Conservation (phyloP, 2,888 invertebrate species). For the Microctonus brassicae region DNA sequence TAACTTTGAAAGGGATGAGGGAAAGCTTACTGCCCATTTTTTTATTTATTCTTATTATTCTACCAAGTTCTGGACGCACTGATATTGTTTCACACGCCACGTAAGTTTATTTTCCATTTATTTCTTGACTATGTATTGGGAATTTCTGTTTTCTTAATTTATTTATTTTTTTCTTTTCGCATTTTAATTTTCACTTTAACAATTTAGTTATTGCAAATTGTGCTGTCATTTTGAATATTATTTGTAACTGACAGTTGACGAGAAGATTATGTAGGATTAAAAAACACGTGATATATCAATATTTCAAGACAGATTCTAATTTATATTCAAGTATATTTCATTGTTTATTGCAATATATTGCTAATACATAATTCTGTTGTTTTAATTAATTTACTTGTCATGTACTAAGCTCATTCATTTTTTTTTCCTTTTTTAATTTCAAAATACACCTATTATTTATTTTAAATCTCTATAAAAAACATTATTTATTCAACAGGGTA, state of each 20-base stretch:
- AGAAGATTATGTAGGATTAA: conserved; percentile 10
- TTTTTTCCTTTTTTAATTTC: not conserved
- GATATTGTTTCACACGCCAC: conserved; percentile 60
- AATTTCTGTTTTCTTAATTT: not conserved
- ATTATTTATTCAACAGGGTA: conserved; percentile 72
- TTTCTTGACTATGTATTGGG: not conserved
- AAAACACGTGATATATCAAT: conserved; percentile 9
- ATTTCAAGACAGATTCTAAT: not conserved
- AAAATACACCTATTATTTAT: not conserved
- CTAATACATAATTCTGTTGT: not conserved
- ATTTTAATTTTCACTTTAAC: not conserved
- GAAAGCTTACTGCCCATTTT: conserved; percentile 52
- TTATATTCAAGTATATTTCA: not conserved
- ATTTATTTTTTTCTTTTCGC: not conserved
- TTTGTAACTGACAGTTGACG: not conserved
- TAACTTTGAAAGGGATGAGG: conserved; percentile 53
- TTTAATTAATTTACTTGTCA: not conserved
- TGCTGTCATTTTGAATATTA: not conserved
- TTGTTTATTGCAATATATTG: not conserved
- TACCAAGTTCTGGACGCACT: conserved; percentile 54
- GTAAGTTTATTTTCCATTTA: conserved; percentile 53
- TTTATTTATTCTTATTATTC: conserved; percentile 56
- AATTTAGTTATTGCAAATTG: not conserved
- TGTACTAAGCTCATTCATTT: not conserved
- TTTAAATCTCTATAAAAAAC: conserved; percentile 12